A percentile compares a stretch with the other conserved stretches of the same genome.
Conservation (phyloP, 2,113 vertebrate genomes). For the Brachyhypopomus occidentalis region DNA sequence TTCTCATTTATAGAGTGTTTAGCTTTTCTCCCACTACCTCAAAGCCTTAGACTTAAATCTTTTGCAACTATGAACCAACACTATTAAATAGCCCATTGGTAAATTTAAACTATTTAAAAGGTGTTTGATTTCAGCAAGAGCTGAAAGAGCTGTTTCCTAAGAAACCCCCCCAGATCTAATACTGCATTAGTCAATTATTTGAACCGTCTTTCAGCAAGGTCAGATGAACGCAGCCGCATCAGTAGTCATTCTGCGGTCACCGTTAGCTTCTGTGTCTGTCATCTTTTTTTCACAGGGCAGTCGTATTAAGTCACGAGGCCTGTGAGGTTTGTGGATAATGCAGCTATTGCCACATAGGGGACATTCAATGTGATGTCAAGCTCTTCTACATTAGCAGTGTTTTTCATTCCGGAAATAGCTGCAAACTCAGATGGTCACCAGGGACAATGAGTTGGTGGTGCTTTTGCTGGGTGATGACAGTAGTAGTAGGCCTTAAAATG, state of each 20-base stretch:
- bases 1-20: slow-evolving; percentile 14
- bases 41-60: slow-evolving; percentile 35
- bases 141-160: slow-evolving; percentile 19
- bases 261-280: neutral
- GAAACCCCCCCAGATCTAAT: neutral
- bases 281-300: no score
- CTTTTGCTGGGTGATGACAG: neutral
- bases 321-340: no score
- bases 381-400: neutral
- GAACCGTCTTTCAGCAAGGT: slow-evolving; percentile 4
- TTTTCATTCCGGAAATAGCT: neutral
- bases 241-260: neutral
- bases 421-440: neutral
- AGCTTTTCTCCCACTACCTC: slow-evolving; percentile 8
- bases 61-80: slow-evolving; percentile 6
- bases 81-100: slow-evolving; percentile 14
- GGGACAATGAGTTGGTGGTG: neutral
- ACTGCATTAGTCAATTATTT: neutral
- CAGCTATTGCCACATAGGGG: no score
- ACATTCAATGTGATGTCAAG: neutral
- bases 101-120: slow-evolving; percentile 1
- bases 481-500: slow-evolving; percentile 13
- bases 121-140: slow-evolving; percentile 22
- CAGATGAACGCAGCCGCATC: neutral
- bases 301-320: no score